Base-by-base conservation (phyloP, 2,888 invertebrate species). In the Xestia rhomboidea region DNA sequence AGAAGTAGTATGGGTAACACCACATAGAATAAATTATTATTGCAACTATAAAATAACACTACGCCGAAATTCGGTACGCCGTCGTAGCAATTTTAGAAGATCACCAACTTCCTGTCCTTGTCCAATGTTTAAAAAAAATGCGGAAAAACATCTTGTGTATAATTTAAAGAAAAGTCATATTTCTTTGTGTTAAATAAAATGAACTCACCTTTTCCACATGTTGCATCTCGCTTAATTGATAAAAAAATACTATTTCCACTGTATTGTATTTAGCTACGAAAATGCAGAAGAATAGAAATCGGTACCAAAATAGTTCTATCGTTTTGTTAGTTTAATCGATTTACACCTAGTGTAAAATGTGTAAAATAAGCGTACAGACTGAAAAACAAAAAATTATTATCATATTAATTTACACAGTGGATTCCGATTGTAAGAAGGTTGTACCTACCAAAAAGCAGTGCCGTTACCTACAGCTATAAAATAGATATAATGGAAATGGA, bases 1-100 rank as follows among this genome's bases (percentile, higher is more conserved):
- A 27, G 18, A 70, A 66, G 51, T 74, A 62, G 69, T 71, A 62
- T 57, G 57, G 68, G 11, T 34, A 75, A 66, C 27, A 34, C 2
- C 4, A 60, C 13, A 38, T 38, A 44, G 27, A 44, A 30, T 10
- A 46, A 1, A 46, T 54, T n/a, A 27, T 79, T n/a, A 27, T 79
- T 63, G 67, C 8, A 41, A 60, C 10, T 2, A 27, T 49, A 67
- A 34, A 66, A 44, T 62, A 8, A 24, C 30, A 24, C 51, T 49
- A 34, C 13, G 13, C 34, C 15, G 15, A 57, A 67, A 67, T 68
- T 62, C 34, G 67, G 34, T 44, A 77, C 67, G 51, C 30, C 30
- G 49, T 34, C 46, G 66, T 63, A 77, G 8, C 38, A 49, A 41
- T 6, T 18, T 62, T 24, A 10, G n/a, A 21, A 46, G 15, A 34